These are phyloP conservation scores for Mythimna ferrago DNA, from an alignment of 2,888 invertebrate species.

Conservation along the genomic window DNA sequence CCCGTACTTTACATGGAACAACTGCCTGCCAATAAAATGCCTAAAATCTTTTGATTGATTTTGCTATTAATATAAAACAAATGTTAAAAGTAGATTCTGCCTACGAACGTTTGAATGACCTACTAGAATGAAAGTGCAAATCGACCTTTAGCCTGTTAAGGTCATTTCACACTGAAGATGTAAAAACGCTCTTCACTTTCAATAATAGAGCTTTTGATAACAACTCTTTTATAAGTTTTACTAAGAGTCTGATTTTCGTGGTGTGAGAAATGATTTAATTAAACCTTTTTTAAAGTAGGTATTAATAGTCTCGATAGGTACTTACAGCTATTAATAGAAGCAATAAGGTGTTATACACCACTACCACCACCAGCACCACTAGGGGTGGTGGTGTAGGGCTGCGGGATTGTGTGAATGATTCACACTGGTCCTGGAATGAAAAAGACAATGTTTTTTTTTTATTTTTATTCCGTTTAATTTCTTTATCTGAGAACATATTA, in stretches of 20 bases:
- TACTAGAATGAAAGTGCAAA: constrained; percentile 24
- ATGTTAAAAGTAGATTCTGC: neutral
- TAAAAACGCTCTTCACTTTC: neutral
- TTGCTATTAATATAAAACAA: constrained; percentile 1
- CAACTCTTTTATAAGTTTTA: constrained; percentile 28
- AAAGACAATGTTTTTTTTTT: no score
- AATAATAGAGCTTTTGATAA: constrained; percentile 7
- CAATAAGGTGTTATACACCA: no score
- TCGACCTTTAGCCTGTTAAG: constrained; percentile 2
- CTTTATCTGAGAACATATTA: no score
- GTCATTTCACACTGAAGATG: constrained; percentile 3
- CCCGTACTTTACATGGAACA: no score
- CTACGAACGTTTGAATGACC: constrained; percentile 11
- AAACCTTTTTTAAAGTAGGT: neutral
- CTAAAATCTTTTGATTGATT: neutral
- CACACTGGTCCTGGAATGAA: no score
- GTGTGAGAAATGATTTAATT: neutral
- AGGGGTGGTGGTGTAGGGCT: no score
- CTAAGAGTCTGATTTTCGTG: neutral
- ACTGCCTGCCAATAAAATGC: no score
- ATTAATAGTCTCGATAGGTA: no score
- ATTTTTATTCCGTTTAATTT: no score
- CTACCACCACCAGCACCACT: no score
- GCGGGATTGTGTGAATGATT: neutral
- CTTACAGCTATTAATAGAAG: no score